phyloP scores from a whole-genome alignment of 2,797 vertebrate species.

The Erpetoichthys calabaricus region DNA sequence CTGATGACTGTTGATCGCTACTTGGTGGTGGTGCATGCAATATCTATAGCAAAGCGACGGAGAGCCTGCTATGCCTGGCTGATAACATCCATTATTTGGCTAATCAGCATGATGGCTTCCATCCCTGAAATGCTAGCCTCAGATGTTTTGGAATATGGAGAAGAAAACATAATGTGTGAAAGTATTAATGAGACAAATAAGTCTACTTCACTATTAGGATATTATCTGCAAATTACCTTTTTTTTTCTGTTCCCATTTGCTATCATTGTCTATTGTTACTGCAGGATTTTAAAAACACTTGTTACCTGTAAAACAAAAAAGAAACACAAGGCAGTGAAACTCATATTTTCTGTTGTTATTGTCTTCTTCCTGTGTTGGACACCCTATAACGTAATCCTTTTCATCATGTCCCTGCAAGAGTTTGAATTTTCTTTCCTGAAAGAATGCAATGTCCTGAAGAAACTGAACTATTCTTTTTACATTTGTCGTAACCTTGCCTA shows the following conservation, averaged over 20 bases:
- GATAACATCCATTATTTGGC: conserved; percentile 18
- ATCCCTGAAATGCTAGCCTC: conserved; percentile 21
- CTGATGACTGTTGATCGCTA: conserved; percentile 30
- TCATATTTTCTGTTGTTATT: conserved; percentile 21
- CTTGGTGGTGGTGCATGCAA: conserved; percentile 22
- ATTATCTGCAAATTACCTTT: conserved; percentile 19
- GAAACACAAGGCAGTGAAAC: conserved; percentile 17
- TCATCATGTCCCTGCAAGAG: conserved; percentile 10
- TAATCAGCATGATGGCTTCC: conserved; percentile 16
- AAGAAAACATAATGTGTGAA: background rate
- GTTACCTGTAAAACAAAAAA: conserved; percentile 10
- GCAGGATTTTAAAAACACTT: conserved; percentile 19
- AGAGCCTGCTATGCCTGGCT: conserved; percentile 9
- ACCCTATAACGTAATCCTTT: conserved; percentile 28
- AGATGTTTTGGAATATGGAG: background rate
- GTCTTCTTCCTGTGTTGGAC: conserved; percentile 33
- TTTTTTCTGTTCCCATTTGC: conserved; percentile 28
- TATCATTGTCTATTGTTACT: conserved; percentile 25
- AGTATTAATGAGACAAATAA: background rate
- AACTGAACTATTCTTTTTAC: conserved; percentile 11
- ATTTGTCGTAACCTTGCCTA: conserved; percentile 24
- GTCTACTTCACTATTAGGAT: conserved; percentile 3
- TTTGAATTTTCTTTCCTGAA: background rate
- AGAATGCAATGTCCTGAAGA: background rate
- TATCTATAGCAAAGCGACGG: conserved; percentile 9